These are phyloP conservation scores for Dicycla oo DNA, from an alignment of 2,888 invertebrate species.

Conservation along the genomic window DNA sequence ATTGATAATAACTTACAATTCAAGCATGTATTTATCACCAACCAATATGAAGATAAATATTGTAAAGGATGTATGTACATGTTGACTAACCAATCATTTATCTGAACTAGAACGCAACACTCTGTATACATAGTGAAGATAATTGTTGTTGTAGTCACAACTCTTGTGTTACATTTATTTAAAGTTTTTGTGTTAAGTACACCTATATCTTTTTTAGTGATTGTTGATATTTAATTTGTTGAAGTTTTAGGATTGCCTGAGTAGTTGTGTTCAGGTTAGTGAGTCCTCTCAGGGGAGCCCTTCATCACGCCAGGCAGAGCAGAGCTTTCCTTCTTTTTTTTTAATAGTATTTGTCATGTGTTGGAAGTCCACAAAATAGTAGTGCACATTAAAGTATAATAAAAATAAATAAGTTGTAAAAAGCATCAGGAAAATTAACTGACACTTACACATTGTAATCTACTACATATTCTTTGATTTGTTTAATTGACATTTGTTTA, in stretches of 20 bases:
- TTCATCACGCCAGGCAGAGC: neutral
- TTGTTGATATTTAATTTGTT: neutral
- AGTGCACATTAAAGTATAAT: neutral
- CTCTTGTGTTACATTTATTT: neutral
- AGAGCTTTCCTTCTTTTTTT: neutral
- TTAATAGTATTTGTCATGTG: neutral
- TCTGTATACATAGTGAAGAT: slow-evolving; percentile 5
- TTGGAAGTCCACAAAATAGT: neutral
- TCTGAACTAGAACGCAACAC: slow-evolving; percentile 5
- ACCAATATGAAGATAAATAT: slow-evolving; percentile 17
- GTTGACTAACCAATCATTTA: slow-evolving; percentile 6
- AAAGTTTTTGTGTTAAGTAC: too few species aligned
- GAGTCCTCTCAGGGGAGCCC: too few species aligned
- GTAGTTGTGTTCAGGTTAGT: neutral
- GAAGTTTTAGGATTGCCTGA: neutral
- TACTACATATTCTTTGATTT: neutral
- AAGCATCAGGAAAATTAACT: slow-evolving; percentile 1
- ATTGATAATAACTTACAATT: neutral
- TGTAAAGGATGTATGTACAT: slow-evolving; percentile 10
- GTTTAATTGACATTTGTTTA: neutral
- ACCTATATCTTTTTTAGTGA: neutral
- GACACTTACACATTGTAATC: neutral
- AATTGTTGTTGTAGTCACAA: neutral
- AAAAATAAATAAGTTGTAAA: neutral
- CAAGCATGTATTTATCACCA: neutral